Conservation (phyloP, 1,140 invertebrate species). For the Manduca sexta region DNA sequence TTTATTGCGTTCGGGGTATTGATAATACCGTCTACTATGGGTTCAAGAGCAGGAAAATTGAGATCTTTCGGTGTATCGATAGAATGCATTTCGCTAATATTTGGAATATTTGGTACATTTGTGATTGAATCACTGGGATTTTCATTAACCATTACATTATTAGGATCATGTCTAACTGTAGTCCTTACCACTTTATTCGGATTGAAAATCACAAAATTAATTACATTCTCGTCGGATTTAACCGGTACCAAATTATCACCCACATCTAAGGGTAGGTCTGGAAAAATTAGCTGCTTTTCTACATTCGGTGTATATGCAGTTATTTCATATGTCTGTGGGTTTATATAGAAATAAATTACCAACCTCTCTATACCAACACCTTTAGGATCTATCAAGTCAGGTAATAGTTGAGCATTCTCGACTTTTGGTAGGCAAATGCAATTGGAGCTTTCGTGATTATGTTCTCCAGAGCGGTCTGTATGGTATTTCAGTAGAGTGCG, state of each 20-base stretch:
- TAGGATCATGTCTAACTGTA: too few relatives aligned
- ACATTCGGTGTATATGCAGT: conserved; percentile 22
- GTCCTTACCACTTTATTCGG: background rate
- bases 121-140: too few relatives aligned
- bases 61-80: too few relatives aligned
- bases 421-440: conserved; percentile 19
- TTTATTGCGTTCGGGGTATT: background rate
- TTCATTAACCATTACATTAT: too few relatives aligned
- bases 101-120: too few relatives aligned
- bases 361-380: conserved; percentile 17
- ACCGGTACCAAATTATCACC: conserved; percentile 6
- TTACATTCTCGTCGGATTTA: background rate
- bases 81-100: too few relatives aligned
- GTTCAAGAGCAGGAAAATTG: too few relatives aligned
- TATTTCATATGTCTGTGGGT: conserved; percentile 9
- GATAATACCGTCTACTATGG: background rate
- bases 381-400: conserved; percentile 7
- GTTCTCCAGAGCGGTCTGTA: background rate
- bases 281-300: conserved; percentile 26
- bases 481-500: background rate
- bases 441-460: background rate
- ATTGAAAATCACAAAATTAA: background rate
- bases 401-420: conserved; percentile 2
- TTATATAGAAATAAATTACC: conserved; percentile 28
- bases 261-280: conserved; percentile 18